These are phyloP conservation scores for Paradoxurus hermaphroditus DNA, from an alignment of 2,113 vertebrate genomes.

Conservation along the genomic window DNA sequence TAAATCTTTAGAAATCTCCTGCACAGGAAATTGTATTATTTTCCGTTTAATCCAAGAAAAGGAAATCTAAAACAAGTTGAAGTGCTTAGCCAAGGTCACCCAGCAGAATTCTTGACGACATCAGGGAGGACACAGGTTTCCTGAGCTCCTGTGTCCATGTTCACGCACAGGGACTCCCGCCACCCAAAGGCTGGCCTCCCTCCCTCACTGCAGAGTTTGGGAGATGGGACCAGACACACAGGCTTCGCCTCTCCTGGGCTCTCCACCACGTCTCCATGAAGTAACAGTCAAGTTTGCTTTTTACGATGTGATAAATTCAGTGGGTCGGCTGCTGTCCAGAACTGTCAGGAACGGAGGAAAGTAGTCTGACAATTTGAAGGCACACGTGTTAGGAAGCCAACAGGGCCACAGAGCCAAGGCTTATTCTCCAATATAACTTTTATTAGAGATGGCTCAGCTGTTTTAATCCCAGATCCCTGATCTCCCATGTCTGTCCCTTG, in stretches of 20 bases:
- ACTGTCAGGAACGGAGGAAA: not conserved
- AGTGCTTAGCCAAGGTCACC: not conserved
- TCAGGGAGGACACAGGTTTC: not conserved
- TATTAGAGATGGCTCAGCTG: not conserved
- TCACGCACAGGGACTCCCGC: not conserved
- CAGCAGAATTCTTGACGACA: rapidly evolving
- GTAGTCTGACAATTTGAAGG: not conserved
- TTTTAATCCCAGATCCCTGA: not conserved
- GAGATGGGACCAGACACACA: rapidly evolving
- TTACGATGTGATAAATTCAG: not conserved
- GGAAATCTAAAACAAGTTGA: not conserved
- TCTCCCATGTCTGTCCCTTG: not conserved
- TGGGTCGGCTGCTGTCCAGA: not conserved
- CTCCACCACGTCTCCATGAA: not conserved
- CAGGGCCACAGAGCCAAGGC: not conserved
- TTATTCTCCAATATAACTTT: not conserved
- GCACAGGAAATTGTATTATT: not conserved
- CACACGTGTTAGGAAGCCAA: not conserved
- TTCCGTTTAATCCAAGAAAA: not conserved
- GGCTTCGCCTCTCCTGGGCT: not conserved
- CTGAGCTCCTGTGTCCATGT: not conserved
- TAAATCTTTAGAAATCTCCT: not conserved
- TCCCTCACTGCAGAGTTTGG: not conserved
- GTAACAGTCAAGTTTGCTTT: not conserved
- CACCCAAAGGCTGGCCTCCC: not conserved